A percentile compares a stretch with the other conserved stretches of the same genome.
Evolutionary conservation across 2,797 vertebrate species (phyloP).

Genomic region (Ataeniobius toweri): DNA sequence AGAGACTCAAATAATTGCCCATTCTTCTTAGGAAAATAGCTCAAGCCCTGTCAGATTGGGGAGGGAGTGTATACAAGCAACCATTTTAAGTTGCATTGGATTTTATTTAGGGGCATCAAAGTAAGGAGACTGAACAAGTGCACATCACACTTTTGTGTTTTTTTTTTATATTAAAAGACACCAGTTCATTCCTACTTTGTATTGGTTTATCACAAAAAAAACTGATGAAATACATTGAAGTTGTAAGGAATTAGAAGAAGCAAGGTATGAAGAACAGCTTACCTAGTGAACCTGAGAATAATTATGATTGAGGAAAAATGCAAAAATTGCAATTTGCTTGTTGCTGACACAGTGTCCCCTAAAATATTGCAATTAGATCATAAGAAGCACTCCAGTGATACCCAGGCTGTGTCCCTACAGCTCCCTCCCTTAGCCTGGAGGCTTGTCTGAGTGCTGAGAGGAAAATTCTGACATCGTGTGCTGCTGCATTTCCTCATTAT

Average conservation of each 20-base stretch:
- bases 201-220: neutral
- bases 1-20: too few relatives aligned
- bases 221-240: neutral
- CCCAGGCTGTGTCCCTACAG: constrained; percentile 29
- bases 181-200: neutral
- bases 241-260: constrained; percentile 6
- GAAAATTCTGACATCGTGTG: constrained; percentile 85
- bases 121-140: neutral
- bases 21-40: neutral
- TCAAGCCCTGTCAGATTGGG: neutral
- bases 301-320: neutral
- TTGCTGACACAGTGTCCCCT: constrained; percentile 77
- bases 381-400: constrained; percentile 83
- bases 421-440: constrained; percentile 55
- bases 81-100: neutral
- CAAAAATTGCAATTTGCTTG: constrained; percentile 46
- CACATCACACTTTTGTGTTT: neutral
- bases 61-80: neutral
- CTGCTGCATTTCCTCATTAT: constrained; percentile 86
- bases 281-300: constrained; percentile 16
- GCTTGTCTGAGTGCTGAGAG: constrained; percentile 76
- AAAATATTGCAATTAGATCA: constrained; percentile 84
- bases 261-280: constrained; percentile 14
- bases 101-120: neutral
- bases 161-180: neutral